Percentiles rank a stretch among this genome's conserved stretches.
These are phyloP conservation scores for Mus caroli DNA, from an alignment of 2,797 vertebrate species.

Conservation along the genomic window DNA sequence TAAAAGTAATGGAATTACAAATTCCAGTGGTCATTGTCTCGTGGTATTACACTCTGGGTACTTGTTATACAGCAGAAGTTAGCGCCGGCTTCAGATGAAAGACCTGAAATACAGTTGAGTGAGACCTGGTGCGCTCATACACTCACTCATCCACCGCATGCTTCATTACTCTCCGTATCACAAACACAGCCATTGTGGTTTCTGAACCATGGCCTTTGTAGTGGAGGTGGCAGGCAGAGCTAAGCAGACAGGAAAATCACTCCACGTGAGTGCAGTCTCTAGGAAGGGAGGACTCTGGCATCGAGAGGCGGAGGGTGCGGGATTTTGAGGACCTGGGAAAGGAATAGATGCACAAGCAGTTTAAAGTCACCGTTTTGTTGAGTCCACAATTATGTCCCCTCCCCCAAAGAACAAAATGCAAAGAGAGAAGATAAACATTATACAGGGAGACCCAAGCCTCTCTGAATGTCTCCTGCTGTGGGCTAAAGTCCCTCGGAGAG, in stretches of 20 bases:
- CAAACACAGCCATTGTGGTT: not conserved
- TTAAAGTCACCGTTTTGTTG: not conserved
- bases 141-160: not conserved
- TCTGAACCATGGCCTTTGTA: not conserved
- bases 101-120: not conserved
- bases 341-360: not conserved
- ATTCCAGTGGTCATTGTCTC: not conserved
- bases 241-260: too few species aligned
- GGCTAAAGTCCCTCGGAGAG: slow-evolving; percentile 55
- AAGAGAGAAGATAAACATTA: not conserved
- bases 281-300: not conserved
- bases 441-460: rapidly evolving
- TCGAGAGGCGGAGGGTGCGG: not conserved
- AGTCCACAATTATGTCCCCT: not conserved
- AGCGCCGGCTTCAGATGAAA: not conserved
- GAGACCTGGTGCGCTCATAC: not conserved
- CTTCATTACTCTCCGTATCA: not conserved
- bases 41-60: not conserved
- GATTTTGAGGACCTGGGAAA: not conserved
- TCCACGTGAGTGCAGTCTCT: rapidly evolving
- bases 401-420: not conserved
- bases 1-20: slow-evolving; percentile 62
- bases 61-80: not conserved
- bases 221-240: not conserved
- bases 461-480: not conserved